Base-by-base conservation (phyloP, 2,797 vertebrate genomes). In the Amniataba percoides region DNA sequence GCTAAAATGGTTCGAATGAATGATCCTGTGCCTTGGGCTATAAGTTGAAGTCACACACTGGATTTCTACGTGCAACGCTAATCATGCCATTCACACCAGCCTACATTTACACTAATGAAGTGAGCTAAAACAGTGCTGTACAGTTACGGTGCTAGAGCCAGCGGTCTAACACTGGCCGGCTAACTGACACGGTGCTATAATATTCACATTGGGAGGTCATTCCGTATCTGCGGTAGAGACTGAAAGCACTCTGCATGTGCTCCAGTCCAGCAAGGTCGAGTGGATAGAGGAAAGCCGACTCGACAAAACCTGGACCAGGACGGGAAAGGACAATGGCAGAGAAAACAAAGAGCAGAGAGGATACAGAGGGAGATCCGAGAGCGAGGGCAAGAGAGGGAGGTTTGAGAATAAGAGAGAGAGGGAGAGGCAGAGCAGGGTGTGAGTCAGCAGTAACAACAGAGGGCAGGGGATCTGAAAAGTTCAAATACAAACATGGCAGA, bases 181-280 rank as follows among this genome's bases (percentile, higher is more conserved):
- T 84, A 88, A 82, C 77, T 73, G 70, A 80, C 72, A 74, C 74
- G 14, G 31, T 65, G 55, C 74, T 80, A 79, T 66, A 53, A 95
- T 95, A 95, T 95, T 96, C 94, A 95, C 94, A 93, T 93, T 92
- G 92, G 43, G 95, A 89, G 88, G 93, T 93, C 94, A 95, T 95
- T 95, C 95, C 96, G 82, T 96, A 89, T 96, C 96, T 96, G 94
- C 86, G 94, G 94, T 93, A 89, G 86, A 83, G 83, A 96, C 96
- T 95, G 96, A 96, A 94, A 94, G 96, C 95, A 96, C 95, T 83
- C 89, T 93, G 95, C 95, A 95, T 93, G 94, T 96, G 96, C 94
- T 97, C 96, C 94, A 97, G 95, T 91, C 96, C 96, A 89, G 96
- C 96, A 96, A 98, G 96, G 97, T 97, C 95, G 94, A 98, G 95